Percentiles rank a stretch among this genome's conserved stretches.
Conservation (phyloP, 2,888 invertebrate genomes). For the Synergus japonicus region DNA sequence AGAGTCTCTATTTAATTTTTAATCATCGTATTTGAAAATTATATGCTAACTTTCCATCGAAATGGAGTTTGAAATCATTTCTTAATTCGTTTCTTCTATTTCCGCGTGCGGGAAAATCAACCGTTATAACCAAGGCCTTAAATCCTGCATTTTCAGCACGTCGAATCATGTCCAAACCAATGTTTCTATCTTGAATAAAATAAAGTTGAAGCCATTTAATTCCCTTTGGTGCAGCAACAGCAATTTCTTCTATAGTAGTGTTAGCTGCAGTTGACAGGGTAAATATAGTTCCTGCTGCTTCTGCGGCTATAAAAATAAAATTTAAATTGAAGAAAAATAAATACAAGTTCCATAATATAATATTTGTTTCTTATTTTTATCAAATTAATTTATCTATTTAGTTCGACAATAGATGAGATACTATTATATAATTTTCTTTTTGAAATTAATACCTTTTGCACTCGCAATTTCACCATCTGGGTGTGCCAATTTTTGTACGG, state of each 20-base stretch:
- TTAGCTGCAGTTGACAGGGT: conserved; percentile 92
- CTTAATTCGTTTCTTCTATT: conserved; percentile 88
- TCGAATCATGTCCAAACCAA: conserved; percentile 85
- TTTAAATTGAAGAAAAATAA: not conserved
- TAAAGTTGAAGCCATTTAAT: conserved; percentile 96
- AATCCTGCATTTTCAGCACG: conserved; percentile 91
- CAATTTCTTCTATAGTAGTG: conserved; percentile 92
- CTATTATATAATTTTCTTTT: not conserved
- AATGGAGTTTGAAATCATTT: conserved; percentile 90
- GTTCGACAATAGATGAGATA: not conserved
- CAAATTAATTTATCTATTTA: conserved; percentile 40
- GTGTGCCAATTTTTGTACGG: conserved; percentile 95
- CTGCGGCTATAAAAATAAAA: conserved; percentile 84
- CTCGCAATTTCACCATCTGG: conserved; percentile 92
- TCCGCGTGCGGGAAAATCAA: conserved; percentile 94
- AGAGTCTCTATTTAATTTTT: too few relatives aligned
- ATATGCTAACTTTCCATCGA: conserved; percentile 83
- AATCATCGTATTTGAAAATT: too few relatives aligned
- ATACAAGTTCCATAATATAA: not conserved
- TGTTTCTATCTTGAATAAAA: conserved; percentile 88
- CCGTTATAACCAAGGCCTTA: conserved; percentile 91
- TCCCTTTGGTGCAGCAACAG: conserved; percentile 85
- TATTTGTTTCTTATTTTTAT: conserved; percentile 29
- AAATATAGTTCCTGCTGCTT: conserved; percentile 86
- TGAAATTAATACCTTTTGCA: conserved; percentile 82